Conservation (phyloP, 2,797 vertebrate genomes). For the Chelidonichthys spinosus region DNA sequence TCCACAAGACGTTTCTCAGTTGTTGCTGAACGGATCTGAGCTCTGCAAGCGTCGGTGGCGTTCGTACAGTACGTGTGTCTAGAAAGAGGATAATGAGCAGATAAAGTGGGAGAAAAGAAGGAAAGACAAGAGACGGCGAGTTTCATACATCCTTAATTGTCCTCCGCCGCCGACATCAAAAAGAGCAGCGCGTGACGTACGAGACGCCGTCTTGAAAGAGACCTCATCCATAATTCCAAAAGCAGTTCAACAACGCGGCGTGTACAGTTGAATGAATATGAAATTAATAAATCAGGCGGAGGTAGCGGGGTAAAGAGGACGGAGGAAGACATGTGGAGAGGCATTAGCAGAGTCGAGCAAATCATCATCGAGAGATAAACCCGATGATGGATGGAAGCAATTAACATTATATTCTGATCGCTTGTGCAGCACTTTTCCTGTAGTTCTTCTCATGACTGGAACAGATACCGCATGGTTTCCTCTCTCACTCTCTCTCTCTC, state of each 20-base stretch:
- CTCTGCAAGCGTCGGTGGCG: not conserved
- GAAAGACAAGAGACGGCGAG: slow-evolving; percentile 30
- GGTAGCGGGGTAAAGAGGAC: slow-evolving; percentile 13
- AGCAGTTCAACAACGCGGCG: slow-evolving; percentile 37
- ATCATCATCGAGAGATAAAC: slow-evolving; percentile 28
- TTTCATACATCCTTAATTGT: slow-evolving; percentile 67
- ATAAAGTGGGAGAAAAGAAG: slow-evolving; percentile 16
- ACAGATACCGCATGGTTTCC: not conserved
- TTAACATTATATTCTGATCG: slow-evolving; percentile 18
- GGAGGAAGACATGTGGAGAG: slow-evolving; percentile 7
- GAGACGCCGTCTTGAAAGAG: slow-evolving; percentile 63
- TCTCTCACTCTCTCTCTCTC: not conserved
- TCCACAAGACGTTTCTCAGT: slow-evolving; percentile 25
- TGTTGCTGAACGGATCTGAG: slow-evolving; percentile 9
- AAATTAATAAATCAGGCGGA: slow-evolving; percentile 31
- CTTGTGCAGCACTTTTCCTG: not conserved
- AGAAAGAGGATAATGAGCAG: slow-evolving; percentile 43
- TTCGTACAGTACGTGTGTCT: not conserved
- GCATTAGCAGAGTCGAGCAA: slow-evolving; percentile 9
- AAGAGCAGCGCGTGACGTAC: slow-evolving; percentile 14
- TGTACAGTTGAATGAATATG: slow-evolving; percentile 46
- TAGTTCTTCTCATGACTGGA: slow-evolving; percentile 15
- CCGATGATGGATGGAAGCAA: slow-evolving; percentile 33
- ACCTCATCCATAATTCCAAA: slow-evolving; percentile 65
- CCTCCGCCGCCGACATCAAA: slow-evolving; percentile 61